Conservation (phyloP, 1,140 invertebrate genomes). For the Heliconius himera region DNA sequence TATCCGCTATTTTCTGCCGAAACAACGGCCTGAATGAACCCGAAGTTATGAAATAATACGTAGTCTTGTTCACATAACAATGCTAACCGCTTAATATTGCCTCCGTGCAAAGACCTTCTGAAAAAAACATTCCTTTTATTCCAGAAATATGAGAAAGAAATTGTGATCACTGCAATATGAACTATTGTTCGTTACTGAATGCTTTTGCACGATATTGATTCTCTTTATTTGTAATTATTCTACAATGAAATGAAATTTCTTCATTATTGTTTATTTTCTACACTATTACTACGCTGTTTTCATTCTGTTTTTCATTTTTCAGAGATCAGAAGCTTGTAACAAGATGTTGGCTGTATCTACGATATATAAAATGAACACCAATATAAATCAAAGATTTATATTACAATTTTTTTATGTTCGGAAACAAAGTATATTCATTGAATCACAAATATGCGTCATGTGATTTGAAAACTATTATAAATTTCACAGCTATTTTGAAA, state of each 20-base stretch:
- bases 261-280: neutral
- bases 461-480: too few relatives aligned
- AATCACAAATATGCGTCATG: too few relatives aligned
- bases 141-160: constrained; percentile 13
- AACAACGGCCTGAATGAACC: constrained; percentile 29
- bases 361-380: too few relatives aligned
- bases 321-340: too few relatives aligned
- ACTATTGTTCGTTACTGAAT: neutral
- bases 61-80: constrained; percentile 25
- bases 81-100: constrained; percentile 27
- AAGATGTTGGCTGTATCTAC: too few relatives aligned
- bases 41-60: constrained; percentile 35
- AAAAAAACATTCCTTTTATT: constrained; percentile 9
- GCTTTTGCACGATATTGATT: constrained; percentile 4
- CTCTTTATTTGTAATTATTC: constrained; percentile 2
- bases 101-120: constrained; percentile 20
- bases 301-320: neutral
- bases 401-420: too few relatives aligned
- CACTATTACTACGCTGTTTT: neutral
- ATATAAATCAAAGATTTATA: too few relatives aligned
- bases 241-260: constrained; percentile 8
- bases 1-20: constrained; percentile 14
- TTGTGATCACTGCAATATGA: constrained; percentile 12
- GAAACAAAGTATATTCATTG: too few relatives aligned
- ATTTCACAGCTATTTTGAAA: too few relatives aligned